Conservation (phyloP, 2,888 invertebrate genomes). For the Coelogynopora nodosa region DNA sequence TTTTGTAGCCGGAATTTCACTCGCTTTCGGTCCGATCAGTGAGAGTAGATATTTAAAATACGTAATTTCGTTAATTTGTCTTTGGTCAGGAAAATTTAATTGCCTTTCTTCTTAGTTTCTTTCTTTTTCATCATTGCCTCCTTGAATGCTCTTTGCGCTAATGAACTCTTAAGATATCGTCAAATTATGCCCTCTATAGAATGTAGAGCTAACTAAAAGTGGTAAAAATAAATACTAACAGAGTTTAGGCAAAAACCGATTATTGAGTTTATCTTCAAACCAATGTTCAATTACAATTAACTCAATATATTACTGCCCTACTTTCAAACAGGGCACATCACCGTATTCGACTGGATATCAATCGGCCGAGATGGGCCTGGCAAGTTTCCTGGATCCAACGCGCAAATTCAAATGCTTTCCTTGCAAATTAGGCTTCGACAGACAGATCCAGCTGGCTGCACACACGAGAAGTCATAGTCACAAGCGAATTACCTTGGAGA, state of each 20-base stretch:
- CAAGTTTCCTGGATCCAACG: constrained; percentile 78
- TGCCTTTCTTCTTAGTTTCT: neutral
- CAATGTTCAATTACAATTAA: no score
- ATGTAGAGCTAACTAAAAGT: no score
- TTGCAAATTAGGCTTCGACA: constrained; percentile 85
- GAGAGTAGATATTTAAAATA: neutral
- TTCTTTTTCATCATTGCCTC: neutral
- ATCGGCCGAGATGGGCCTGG: neutral
- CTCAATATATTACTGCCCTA: no score
- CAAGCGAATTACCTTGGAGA: constrained; percentile 67
- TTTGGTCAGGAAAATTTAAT: neutral
- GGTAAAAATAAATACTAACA: no score
- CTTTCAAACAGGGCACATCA: no score
- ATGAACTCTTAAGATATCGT: no score
- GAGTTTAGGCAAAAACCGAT: no score
- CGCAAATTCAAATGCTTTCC: constrained; percentile 88
- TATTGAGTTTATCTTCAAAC: no score
- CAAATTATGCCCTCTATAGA: no score
- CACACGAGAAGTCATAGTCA: constrained; percentile 82
- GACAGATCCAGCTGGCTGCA: constrained; percentile 78
- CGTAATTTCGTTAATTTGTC: constrained; percentile 10
- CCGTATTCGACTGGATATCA: no score
- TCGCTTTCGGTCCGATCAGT: neutral
- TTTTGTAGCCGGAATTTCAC: neutral
- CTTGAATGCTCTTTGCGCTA: no score